Percentiles rank a stretch among this genome's conserved stretches.
Conservation (phyloP, 2,797 vertebrate species). For the Pelodytes ibericus region DNA sequence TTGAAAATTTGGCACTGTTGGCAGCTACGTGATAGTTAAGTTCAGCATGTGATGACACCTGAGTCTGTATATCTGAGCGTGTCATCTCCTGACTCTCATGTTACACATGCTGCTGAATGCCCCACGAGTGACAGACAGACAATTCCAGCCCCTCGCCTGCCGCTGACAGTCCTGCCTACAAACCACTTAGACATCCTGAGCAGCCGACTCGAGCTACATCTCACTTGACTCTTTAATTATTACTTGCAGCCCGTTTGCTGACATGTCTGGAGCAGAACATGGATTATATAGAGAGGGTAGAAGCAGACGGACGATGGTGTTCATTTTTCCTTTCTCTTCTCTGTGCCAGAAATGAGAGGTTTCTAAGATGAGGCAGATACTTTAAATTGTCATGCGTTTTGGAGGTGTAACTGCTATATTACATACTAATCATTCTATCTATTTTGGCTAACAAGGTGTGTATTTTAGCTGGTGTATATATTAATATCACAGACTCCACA, state of each 20-base stretch:
- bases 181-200: background rate
- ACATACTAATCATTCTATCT: no score
- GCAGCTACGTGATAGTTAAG: background rate
- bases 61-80: slow-evolving; percentile 41
- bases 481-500: no score
- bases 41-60: slow-evolving; percentile 15
- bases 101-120: slow-evolving; percentile 18
- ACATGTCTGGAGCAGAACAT: slow-evolving; percentile 4
- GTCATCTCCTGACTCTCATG: slow-evolving; percentile 41
- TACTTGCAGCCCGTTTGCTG: background rate
- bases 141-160: background rate
- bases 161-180: background rate
- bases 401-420: no score
- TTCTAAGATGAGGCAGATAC: background rate
- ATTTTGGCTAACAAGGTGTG: no score
- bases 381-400: no score
- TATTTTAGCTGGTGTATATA: no score
- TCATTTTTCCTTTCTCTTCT: background rate
- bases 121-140: background rate
- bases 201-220: background rate
- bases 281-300: slow-evolving; percentile 2
- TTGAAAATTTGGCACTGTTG: no score
- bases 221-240: background rate
- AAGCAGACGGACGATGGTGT: background rate
- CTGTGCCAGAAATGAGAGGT: no score